Base-by-base conservation (phyloP, 2,888 invertebrate genomes). In the Phaedon cochleariae region DNA sequence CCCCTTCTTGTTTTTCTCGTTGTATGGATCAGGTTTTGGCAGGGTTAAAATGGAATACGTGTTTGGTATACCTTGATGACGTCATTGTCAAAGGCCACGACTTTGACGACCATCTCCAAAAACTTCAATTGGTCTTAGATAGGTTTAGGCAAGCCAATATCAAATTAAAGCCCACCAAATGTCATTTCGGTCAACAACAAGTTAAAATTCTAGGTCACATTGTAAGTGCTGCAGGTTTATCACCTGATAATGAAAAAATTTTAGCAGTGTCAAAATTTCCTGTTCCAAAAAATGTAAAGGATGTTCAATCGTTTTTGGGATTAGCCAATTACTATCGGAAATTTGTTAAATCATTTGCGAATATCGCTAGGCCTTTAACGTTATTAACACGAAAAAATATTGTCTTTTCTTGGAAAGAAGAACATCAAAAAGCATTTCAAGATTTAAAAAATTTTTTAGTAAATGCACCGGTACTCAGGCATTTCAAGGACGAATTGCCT, bases 1-100 rank as follows among this genome's bases (percentile, higher is more conserved):
- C 22, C n/a, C 51, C 51, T n/a, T n/a, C 51, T 7, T 51, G 26
- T 51, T 51, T 48, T n/a, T 51, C 51, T 1, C n/a, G 51, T 6
- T 51, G 51, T 51, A 51, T 51, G 51, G 26, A 51, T 12, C 51
- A 51, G 17, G 9, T 51, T 22, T 51, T 51, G 26, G 21, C 51
- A 1, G 51, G 51, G n/a, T 17, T 51, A 9, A 15, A 51, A 9
- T 51, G 51, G 51, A 51, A 51, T 51, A 51, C 51, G 1, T 48
- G 48, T 20, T 20, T 48, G 21, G 48, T 48, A 6, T 21, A 48
- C n/a, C 1, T 48, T 1, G 48, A 48, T n/a, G 48, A 48, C 6
- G 48, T 48, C 7, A 48, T 48, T n/a, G 31, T 34, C 31, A 34
- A 34, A 34, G 31, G 10, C 6, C 6, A 34, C 10, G 31, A n/a